A percentile compares a stretch with the other conserved stretches of the same genome.
Conservation (phyloP, 2,797 vertebrate genomes). For the Chaetodon trifasciatus region DNA sequence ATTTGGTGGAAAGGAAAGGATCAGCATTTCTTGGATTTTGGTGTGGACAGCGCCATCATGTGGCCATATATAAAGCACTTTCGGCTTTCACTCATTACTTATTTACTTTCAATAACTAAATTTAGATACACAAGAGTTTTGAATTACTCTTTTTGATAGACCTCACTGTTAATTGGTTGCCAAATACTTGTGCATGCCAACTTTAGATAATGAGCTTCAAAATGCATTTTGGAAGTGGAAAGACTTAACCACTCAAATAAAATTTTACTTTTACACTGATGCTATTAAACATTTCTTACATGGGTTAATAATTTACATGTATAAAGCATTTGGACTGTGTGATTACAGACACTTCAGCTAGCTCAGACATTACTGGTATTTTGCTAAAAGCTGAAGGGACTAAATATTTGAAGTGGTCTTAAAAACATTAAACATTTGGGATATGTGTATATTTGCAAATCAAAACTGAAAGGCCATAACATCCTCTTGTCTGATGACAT, state of each 20-base stretch:
- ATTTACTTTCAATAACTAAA: neutral
- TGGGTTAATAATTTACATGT: neutral
- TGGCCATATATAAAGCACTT: slow-evolving; percentile 16
- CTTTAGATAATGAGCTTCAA: neutral
- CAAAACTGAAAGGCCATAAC: neutral
- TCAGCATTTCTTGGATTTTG: neutral
- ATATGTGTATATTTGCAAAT: neutral
- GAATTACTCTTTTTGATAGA: neutral
- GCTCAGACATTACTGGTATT: neutral
- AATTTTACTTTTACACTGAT: neutral
- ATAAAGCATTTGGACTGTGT: neutral
- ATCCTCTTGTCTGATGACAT: neutral
- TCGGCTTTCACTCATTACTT: neutral
- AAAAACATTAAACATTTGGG: neutral
- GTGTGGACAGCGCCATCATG: slow-evolving; percentile 31
- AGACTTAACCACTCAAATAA: neutral
- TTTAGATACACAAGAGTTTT: neutral
- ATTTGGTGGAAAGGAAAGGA: neutral
- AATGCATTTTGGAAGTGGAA: neutral
- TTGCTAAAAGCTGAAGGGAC: neutral
- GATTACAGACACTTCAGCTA: neutral
- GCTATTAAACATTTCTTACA: neutral
- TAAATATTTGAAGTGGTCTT: neutral
- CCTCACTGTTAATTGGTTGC: neutral
- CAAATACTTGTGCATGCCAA: neutral